These are phyloP conservation scores for Pachycephus smyrnensis DNA, from an alignment of 2,888 invertebrate species.

Conservation along the genomic window DNA sequence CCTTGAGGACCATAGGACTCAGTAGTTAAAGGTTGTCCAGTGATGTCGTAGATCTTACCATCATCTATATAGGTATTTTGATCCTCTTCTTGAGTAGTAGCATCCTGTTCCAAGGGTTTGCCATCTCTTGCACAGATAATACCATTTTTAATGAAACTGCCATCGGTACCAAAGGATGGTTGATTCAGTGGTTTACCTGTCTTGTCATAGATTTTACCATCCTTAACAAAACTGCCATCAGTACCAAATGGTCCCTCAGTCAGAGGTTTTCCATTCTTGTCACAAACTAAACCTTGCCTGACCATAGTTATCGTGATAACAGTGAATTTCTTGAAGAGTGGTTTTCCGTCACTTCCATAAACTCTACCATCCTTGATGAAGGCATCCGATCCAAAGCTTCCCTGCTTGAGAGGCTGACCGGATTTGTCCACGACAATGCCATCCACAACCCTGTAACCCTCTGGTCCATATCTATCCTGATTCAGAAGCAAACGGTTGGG, in stretches of 20 bases:
- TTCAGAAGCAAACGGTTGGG: conserved; percentile 20
- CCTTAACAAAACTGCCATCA: conserved; percentile 19
- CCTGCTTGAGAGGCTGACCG: conserved; percentile 18
- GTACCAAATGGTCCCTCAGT: conserved; percentile 20
- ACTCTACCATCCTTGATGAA: conserved; percentile 21
- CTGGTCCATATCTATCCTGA: conserved; percentile 22
- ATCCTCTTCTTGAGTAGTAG: conserved; percentile 12
- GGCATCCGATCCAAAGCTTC: conserved; percentile 19
- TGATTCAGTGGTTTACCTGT: conserved; percentile 21
- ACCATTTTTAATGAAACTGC: conserved; percentile 21
- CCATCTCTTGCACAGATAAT: conserved; percentile 20
- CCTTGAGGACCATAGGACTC: conserved; percentile 17
- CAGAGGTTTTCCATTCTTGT: conserved; percentile 27
- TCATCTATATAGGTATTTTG: conserved; percentile 29
- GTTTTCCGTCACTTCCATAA: conserved; percentile 22
- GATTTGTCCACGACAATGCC: conserved; percentile 20
- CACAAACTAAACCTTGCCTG: conserved; percentile 19
- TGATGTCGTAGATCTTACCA: conserved; percentile 16
- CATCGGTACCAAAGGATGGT: conserved; percentile 25
- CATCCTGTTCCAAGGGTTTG: conserved; percentile 18
- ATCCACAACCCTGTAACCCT: conserved; percentile 19
- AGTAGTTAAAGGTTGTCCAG: conserved; percentile 16
- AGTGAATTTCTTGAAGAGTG: conserved; percentile 22
- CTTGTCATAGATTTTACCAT: conserved; percentile 25
- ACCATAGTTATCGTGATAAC: conserved; percentile 23